These are phyloP conservation scores for Hemitrygon akajei DNA, from an alignment of 2,797 vertebrate species.

Conservation along the genomic window DNA sequence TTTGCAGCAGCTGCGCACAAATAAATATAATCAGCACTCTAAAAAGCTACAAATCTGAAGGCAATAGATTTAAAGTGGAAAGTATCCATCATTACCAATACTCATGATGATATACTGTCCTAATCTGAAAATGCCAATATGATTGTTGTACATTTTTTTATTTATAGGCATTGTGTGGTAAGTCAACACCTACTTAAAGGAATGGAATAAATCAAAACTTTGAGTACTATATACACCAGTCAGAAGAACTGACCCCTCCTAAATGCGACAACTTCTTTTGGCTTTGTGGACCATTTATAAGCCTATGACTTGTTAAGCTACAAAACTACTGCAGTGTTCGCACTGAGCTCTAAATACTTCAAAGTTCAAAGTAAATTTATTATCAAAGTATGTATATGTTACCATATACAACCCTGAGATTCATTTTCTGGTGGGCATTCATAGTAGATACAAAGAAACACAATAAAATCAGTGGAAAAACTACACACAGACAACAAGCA, in stretches of 20 bases:
- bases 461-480: too few species aligned
- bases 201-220: background rate
- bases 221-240: background rate
- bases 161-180: background rate
- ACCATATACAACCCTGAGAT: too few species aligned
- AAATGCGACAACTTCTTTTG: background rate
- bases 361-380: too few species aligned
- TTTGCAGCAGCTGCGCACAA: background rate
- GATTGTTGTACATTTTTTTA: background rate
- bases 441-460: too few species aligned
- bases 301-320: background rate
- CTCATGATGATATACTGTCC: background rate
- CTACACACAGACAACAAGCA: too few species aligned
- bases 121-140: background rate
- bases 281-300: background rate
- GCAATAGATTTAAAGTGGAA: background rate
- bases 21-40: background rate
- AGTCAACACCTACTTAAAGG: background rate
- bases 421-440: too few species aligned
- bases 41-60: background rate
- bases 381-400: too few species aligned
- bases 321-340: background rate
- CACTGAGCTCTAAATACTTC: background rate
- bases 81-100: background rate
- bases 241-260: background rate